A percentile compares a stretch with the other conserved stretches of the same genome.
Conservation (phyloP, 2,113 vertebrate genomes). For the human region GRCh38 chr4:122209001-122209500, state of each 20-base stretch:
- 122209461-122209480: too few species aligned
- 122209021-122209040: not conserved
- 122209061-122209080: not conserved
- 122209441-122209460: too few species aligned
- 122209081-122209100: not conserved
- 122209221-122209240: constrained; percentile 95
- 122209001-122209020: too few species aligned
- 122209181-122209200: constrained; percentile 97
- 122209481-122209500: too few species aligned
- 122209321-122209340: constrained; percentile 97
- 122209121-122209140: constrained; percentile 33
- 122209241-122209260: constrained; percentile 88
- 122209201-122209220: constrained; percentile 98
- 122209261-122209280: constrained; percentile 91
- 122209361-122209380: too few species aligned
- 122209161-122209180: constrained; percentile 96
- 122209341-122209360: constrained; percentile 73
- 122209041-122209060: constrained; percentile 23
- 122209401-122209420: too few species aligned
- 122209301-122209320: constrained; percentile 92
- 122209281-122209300: constrained; percentile 89
- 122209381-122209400: too few species aligned
- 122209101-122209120: not conserved
- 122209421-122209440: too few species aligned
- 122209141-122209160: constrained; percentile 85